A percentile compares a stretch with the other conserved stretches of the same genome.
phyloP scores from a whole-genome alignment of 1,140 invertebrate species.

The Vollenhovia emeryi region DNA sequence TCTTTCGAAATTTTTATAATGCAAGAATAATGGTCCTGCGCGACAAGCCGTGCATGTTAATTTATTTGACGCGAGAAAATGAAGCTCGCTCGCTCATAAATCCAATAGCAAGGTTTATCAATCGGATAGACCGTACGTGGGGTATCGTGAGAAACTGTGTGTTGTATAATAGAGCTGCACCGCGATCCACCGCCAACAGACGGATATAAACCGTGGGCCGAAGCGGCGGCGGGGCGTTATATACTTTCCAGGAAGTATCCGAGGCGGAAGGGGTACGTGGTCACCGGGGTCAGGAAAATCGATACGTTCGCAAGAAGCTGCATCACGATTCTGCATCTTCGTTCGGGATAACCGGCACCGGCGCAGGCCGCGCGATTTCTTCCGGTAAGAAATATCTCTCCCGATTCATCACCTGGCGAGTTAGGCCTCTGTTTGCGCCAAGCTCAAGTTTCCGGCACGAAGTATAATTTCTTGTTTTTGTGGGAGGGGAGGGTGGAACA shows the following conservation, averaged over 20 bases:
- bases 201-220: slow-evolving; percentile 27
- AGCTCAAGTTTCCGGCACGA: not conserved
- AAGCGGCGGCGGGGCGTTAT: slow-evolving; percentile 17
- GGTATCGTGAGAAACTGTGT: slow-evolving; percentile 17
- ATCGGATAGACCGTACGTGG: not conserved
- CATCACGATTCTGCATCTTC: slow-evolving; percentile 42
- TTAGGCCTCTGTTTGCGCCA: not conserved
- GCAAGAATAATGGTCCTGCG: not conserved
- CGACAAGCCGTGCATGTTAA: not conserved
- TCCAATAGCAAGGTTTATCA: slow-evolving; percentile 15
- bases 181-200: not conserved
- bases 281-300: slow-evolving; percentile 56
- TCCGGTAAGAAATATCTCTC: slow-evolving; percentile 17
- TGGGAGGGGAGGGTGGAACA: not conserved
- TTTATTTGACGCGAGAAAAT: not conserved
- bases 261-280: slow-evolving; percentile 49
- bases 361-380: slow-evolving; percentile 14
- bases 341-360: not conserved
- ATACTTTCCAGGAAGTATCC: slow-evolving; percentile 57
- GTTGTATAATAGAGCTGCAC: slow-evolving; percentile 18
- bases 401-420: not conserved
- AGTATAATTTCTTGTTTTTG: not conserved
- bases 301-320: slow-evolving; percentile 41
- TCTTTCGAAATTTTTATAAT: not conserved
- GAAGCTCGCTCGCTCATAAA: not conserved